A percentile compares a stretch with the other conserved stretches of the same genome.
These are phyloP conservation scores for Cydia pomonella DNA, from an alignment of 1,140 invertebrate species.

Conservation along the genomic window DNA sequence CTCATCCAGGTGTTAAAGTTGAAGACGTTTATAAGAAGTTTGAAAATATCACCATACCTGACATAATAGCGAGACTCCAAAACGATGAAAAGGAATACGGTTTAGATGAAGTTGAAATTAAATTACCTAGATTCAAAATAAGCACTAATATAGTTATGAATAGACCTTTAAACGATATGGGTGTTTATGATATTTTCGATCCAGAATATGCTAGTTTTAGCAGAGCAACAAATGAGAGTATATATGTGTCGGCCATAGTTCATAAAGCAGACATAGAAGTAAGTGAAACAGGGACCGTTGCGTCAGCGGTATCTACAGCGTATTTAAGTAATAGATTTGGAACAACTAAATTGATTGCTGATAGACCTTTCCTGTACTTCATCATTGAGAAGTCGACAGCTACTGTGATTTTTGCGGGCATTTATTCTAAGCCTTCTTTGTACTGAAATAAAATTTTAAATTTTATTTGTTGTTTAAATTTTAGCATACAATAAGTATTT, in stretches of 20 bases:
- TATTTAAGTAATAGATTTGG: slow-evolving; percentile 80
- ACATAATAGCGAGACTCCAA: slow-evolving; percentile 72
- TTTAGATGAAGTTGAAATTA: slow-evolving; percentile 83
- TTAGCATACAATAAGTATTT: too few relatives aligned
- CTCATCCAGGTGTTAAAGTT: slow-evolving; percentile 53
- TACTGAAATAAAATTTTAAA: slow-evolving; percentile 46
- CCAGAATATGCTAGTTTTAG: slow-evolving; percentile 82
- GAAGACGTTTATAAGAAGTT: slow-evolving; percentile 59
- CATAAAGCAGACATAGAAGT: slow-evolving; percentile 91
- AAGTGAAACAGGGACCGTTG: slow-evolving; percentile 89
- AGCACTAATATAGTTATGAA: slow-evolving; percentile 84
- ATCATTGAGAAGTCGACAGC: slow-evolving; percentile 82
- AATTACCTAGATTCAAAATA: slow-evolving; percentile 86
- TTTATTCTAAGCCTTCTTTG: slow-evolving; percentile 70
- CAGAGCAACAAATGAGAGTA: slow-evolving; percentile 80
- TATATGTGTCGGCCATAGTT: slow-evolving; percentile 82
- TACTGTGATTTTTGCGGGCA: slow-evolving; percentile 82
- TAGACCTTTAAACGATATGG: slow-evolving; percentile 82
- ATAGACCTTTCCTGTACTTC: slow-evolving; percentile 83
- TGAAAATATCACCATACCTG: slow-evolving; percentile 45
- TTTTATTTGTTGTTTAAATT: too few relatives aligned
- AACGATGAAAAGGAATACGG: slow-evolving; percentile 65
- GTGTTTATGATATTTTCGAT: slow-evolving; percentile 86
- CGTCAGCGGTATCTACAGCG: slow-evolving; percentile 83
- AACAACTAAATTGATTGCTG: slow-evolving; percentile 81